Base-by-base conservation (phyloP, 2,797 vertebrate species). In the Linurgus olivaceus region DNA sequence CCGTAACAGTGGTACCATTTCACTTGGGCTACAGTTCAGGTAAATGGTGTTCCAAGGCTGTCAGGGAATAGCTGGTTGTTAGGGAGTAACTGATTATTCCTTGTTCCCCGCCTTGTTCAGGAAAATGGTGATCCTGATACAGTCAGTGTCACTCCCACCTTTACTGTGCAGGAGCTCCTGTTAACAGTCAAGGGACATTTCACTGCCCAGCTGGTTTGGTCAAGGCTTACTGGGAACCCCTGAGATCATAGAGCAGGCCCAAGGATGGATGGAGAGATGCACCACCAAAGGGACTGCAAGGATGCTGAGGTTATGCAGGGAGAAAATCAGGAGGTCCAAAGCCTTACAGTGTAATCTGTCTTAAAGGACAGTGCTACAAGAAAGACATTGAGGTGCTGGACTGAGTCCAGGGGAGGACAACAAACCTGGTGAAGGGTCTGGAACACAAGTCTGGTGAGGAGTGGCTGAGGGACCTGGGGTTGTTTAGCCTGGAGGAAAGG, bases 161-260 rank as follows among this genome's bases (percentile, higher is more conserved):
- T 73, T 67, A 24, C 31, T 61, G 18, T 59, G 20, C n/a, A 33
- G 45, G 25, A 59, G 29, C 20, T 73, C 11, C 33, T 73, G 10
- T 66, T 38, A 45, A 40, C 0, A 0, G 6, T 33, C 38, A 33
- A 21, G 45, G 52, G 67, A 52, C 10, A 6, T 44, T 66, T 45
- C 45, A 52, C 8, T 10, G 20, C 29, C 40, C 40, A 48, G 0
- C 26, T 61, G 42, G 21, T 75, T 74, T 68, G 70, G 18, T 67
- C 76, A 54, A 42, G 40, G 25, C 40, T 47, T 45, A 15, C 7
- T 0, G 0, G 18, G 35, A 74, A 2, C 61, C 54, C 25, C 52
- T 40, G 52, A 67, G 29, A 47, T 35, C 18, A 1, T 13, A 31
- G 54, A 54, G 26, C 12, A 61, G 47, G 31, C 35, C 40, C 26